A percentile compares a stretch with the other conserved stretches of the same genome.
phyloP scores from a whole-genome alignment of 2,113 vertebrate genomes.

The Limanda limanda region DNA sequence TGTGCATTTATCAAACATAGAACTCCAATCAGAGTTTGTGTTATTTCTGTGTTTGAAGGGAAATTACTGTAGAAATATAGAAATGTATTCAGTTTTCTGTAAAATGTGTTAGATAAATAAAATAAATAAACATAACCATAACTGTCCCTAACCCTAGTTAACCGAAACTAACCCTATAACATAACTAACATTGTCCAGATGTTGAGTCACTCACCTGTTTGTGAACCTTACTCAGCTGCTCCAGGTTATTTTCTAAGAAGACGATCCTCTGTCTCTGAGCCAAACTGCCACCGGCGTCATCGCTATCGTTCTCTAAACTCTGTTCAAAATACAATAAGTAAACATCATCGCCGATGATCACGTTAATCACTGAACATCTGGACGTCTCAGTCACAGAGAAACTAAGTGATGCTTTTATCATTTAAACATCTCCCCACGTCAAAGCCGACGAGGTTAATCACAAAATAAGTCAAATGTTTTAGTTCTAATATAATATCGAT shows the following conservation, averaged over 20 bases:
- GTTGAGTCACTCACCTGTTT: slow-evolving; percentile 61
- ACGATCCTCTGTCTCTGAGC: slow-evolving; percentile 76
- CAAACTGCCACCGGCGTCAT: slow-evolving; percentile 69
- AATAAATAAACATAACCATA: background rate
- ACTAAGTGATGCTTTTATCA: background rate
- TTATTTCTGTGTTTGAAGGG: too few relatives aligned
- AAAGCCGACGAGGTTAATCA: too few relatives aligned
- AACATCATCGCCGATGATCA: background rate
- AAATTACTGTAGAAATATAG: too few relatives aligned
- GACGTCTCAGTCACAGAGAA: background rate
- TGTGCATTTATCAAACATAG: too few relatives aligned
- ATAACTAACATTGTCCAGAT: background rate
- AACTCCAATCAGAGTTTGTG: too few relatives aligned
- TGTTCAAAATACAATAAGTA: slow-evolving; percentile 7
- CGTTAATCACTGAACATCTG: background rate
- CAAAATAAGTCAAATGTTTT: too few relatives aligned
- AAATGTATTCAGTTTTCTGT: too few relatives aligned
- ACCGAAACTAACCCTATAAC: too few relatives aligned
- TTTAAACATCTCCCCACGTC: too few relatives aligned
- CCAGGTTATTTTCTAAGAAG: slow-evolving; percentile 76
- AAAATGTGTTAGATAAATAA: too few relatives aligned
- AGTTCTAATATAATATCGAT: too few relatives aligned
- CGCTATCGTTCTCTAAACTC: slow-evolving; percentile 60
- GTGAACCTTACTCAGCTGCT: slow-evolving; percentile 80
- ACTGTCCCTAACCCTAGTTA: too few relatives aligned